Evolutionary conservation across 2,797 vertebrate genomes (phyloP).

Genomic region (Molothrus aeneus): DNA sequence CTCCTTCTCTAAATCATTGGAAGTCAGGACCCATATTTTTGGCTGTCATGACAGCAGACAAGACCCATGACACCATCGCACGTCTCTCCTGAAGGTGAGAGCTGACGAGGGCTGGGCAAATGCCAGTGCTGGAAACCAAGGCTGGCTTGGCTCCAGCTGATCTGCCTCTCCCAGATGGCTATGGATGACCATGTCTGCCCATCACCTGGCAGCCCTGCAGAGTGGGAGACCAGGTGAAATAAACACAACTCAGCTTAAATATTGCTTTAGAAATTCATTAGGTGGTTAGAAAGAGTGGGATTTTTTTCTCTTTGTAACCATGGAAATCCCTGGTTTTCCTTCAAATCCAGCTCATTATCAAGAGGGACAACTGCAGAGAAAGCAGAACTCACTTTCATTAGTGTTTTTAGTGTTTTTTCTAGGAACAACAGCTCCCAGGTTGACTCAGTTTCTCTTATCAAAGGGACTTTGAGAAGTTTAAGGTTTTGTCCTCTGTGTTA

Average conservation of each 20-base stretch:
- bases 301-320: background rate
- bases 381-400: background rate
- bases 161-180: background rate
- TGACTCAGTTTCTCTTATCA: background rate
- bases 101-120: background rate
- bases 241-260: background rate
- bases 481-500: background rate
- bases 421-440: background rate
- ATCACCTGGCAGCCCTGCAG: background rate
- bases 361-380: background rate
- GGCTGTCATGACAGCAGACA: background rate
- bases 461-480: background rate
- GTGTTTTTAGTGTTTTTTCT: background rate
- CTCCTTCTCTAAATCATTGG: slow-evolving; percentile 29
- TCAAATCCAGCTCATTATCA: background rate
- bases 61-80: background rate
- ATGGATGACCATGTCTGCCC: background rate
- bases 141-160: background rate
- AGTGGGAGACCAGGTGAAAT: background rate
- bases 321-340: background rate
- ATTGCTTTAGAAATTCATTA: background rate
- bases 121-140: background rate
- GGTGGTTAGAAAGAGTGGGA: background rate
- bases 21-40: slow-evolving; percentile 9
- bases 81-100: slow-evolving; percentile 51